phyloP scores from a whole-genome alignment of 2,888 invertebrate genomes.

The Schizaphis graminum region DNA sequence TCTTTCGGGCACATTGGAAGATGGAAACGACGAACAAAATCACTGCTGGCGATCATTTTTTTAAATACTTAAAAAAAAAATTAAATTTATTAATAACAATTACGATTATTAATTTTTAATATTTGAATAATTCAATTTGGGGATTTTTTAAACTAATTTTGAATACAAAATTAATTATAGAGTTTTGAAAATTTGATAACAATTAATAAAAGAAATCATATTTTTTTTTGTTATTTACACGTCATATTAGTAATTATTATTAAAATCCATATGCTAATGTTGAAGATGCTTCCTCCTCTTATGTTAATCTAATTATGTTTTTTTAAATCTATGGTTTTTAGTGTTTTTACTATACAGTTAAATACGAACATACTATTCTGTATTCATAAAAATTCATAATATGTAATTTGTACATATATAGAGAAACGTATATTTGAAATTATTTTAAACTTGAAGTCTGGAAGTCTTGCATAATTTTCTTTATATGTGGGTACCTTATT shows the following conservation, averaged over 20 bases:
- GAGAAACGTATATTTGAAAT: background rate
- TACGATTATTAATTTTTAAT: background rate
- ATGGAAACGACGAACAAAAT: background rate
- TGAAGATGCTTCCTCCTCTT: background rate
- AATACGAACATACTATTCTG: background rate
- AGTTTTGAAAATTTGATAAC: background rate
- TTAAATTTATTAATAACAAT: background rate
- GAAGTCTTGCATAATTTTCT: background rate
- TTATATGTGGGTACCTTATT: background rate
- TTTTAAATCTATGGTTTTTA: background rate
- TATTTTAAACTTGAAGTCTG: background rate
- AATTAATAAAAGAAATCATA: background rate
- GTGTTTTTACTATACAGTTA: background rate
- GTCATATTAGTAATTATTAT: background rate
- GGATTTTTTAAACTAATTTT: background rate
- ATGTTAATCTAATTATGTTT: background rate
- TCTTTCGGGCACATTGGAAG: background rate
- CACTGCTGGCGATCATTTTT: slow-evolving; percentile 6
- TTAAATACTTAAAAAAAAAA: background rate
- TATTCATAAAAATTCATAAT: background rate
- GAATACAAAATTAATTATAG: background rate
- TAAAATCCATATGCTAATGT: background rate
- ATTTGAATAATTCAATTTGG: background rate
- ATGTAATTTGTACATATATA: background rate
- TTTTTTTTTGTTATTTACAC: background rate